Evolutionary conservation across 2,113 vertebrate genomes (phyloP), one percentile per base, ranked within the genome.

Genomic region (Haemorhous mexicanus): DNA sequence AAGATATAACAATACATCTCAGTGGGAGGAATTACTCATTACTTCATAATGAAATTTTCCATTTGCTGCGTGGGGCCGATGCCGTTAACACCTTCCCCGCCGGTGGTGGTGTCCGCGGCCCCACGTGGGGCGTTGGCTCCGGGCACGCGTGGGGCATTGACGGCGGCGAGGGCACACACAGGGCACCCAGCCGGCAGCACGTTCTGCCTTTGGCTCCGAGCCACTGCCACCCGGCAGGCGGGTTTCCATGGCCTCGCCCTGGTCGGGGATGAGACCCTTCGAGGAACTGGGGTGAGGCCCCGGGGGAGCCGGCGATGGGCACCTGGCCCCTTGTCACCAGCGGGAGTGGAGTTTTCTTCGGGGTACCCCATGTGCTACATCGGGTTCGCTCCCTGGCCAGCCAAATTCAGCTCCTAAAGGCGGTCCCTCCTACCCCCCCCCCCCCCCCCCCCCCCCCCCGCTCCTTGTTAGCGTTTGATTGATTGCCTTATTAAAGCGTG

Each of bases 401-500:
- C 87, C 94, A 58, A 78, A 96, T 90, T 96, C 94, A 28, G 64
- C 55, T 84, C 93, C 73, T 46, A 92, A 95, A 52, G 76, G 93
- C 96, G 69, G 92, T 96, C 94, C 56, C 62, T 96, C 94, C 62
- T 46, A 5, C 10, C 52, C 75, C n/a, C 39, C 13, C 35, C 82
- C 39, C 13, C 35, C 82, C 82, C n/a, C 39, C 13, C 35, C 82
- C n/a, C 39, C 13, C 35, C 82, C n/a, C 39, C 13, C 35, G 94
- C 58, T n/a, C 56, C 58, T 98, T 98, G 98, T 98, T 98, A 98
- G 96, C 59, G 43, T 96, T 97, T 99, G 99, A 99, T 99, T 99
- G 99, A 99, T 99, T 98, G 99, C 98, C 99, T 99, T 99, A 99
- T 99, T 99, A 99, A 99, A 98, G 98, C 98, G 97, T 98, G 98